These are phyloP conservation scores for Zaprionus lineosus DNA, from an alignment of 2,888 invertebrate species.

Conservation along the genomic window DNA sequence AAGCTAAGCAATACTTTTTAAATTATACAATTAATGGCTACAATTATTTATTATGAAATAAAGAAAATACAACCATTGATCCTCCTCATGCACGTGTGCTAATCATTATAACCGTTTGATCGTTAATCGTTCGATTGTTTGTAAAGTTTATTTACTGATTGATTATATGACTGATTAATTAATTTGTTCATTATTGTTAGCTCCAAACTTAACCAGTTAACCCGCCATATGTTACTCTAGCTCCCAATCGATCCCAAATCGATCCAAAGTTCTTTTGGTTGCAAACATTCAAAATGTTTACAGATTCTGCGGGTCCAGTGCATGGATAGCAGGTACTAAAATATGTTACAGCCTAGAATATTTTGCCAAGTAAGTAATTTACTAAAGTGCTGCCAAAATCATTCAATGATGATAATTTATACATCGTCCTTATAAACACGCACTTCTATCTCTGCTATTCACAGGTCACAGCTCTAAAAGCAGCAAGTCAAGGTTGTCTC, in stretches of 20 bases:
- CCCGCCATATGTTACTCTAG: conserved; percentile 42
- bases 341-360: conserved; percentile 26
- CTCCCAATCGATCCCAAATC: no score
- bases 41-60: conserved; percentile 31
- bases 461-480: conserved; percentile 50
- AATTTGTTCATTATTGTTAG: conserved; percentile 25
- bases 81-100: conserved; percentile 46
- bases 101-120: conserved; percentile 33
- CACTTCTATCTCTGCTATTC: conserved; percentile 25
- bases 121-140: conserved; percentile 21
- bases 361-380: conserved; percentile 59
- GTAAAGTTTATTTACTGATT: conserved; percentile 31
- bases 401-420: no score
- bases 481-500: conserved; percentile 34
- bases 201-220: conserved; percentile 51
- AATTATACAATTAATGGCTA: conserved; percentile 22
- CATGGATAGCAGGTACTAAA: conserved; percentile 24
- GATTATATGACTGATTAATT: conserved; percentile 12
- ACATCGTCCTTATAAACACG: no score
- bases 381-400: no score
- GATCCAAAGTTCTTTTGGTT: conserved; percentile 69
- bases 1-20: no score
- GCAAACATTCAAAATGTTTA: conserved; percentile 63
- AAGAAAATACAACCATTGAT: no score
- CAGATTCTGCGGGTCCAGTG: conserved; percentile 34